A percentile compares a stretch with the other conserved stretches of the same genome.
Conservation (phyloP, 2,888 invertebrate genomes). For the Sympetrum striolatum region DNA sequence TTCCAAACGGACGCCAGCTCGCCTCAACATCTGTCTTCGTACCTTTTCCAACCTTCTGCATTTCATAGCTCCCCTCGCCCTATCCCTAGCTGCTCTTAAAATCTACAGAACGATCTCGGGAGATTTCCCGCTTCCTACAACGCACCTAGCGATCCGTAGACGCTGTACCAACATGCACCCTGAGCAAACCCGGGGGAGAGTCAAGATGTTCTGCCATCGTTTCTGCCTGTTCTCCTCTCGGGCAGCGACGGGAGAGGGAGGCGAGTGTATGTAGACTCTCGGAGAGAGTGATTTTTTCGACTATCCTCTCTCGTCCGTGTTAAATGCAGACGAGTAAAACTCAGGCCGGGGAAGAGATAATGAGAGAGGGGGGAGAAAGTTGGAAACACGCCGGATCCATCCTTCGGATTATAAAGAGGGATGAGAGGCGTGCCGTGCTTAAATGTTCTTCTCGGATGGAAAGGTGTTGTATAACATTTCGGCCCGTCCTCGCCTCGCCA, state of each 20-base stretch:
- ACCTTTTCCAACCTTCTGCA: neutral
- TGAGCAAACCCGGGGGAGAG: neutral
- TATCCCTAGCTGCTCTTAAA: neutral
- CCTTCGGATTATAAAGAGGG: neutral
- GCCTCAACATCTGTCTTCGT: neutral
- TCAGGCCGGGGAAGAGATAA: neutral
- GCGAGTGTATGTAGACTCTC: too few species aligned
- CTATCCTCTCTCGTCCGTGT: neutral
- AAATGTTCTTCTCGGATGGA: neutral
- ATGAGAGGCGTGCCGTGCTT: neutral
- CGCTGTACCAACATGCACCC: neutral
- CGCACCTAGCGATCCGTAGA: neutral
- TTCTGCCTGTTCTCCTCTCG: neutral
- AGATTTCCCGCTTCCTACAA: neutral
- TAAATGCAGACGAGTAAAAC: neutral
- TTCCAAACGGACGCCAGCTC: neutral
- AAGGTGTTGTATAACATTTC: neutral
- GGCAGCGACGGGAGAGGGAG: neutral
- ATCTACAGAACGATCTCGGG: neutral
- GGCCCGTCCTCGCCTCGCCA: neutral
- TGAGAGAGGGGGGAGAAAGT: neutral
- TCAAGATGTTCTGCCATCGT: conserved; percentile 6
- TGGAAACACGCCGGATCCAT: neutral
- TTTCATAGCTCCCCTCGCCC: neutral
- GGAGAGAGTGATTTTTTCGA: neutral